Evolutionary conservation across 2,113 vertebrate species (phyloP).

Genomic region (Epinephelus moara): DNA sequence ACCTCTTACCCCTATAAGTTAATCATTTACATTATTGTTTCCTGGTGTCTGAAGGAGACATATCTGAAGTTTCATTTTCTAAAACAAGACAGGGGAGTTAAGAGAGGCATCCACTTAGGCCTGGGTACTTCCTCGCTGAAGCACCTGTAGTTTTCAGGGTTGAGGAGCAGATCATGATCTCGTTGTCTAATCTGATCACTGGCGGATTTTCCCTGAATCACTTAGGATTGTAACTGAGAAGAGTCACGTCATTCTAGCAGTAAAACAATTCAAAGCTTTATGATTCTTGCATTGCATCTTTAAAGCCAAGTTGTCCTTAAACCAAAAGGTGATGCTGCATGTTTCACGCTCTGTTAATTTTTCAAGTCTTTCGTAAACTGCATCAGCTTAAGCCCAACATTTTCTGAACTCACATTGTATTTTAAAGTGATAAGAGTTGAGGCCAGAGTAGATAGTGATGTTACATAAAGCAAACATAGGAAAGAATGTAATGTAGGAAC

Average conservation of each 20-base stretch:
- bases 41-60: not conserved
- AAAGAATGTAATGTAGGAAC: slow-evolving; percentile 31
- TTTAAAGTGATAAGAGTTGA: not conserved
- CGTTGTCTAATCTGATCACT: not conserved
- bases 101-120: not conserved
- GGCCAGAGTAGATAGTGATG: slow-evolving; percentile 8
- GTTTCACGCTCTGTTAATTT: not conserved
- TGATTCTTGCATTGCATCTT: slow-evolving; percentile 21
- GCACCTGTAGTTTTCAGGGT: not conserved
- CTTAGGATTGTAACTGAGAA: not conserved
- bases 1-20: not conserved
- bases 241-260: not conserved
- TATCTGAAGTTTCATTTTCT: not conserved
- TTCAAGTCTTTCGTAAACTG: not conserved
- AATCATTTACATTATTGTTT: not conserved
- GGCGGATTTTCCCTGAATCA: not conserved
- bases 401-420: not conserved
- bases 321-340: not conserved
- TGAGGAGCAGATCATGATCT: not conserved
- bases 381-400: not conserved
- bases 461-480: slow-evolving; percentile 15
- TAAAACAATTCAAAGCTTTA: slow-evolving; percentile 17
- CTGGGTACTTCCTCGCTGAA: not conserved
- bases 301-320: slow-evolving; percentile 12
- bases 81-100: not conserved